A percentile compares a stretch with the other conserved stretches of the same genome.
phyloP scores from a whole-genome alignment of 2,888 invertebrate species.

The Apamea epomidion region DNA sequence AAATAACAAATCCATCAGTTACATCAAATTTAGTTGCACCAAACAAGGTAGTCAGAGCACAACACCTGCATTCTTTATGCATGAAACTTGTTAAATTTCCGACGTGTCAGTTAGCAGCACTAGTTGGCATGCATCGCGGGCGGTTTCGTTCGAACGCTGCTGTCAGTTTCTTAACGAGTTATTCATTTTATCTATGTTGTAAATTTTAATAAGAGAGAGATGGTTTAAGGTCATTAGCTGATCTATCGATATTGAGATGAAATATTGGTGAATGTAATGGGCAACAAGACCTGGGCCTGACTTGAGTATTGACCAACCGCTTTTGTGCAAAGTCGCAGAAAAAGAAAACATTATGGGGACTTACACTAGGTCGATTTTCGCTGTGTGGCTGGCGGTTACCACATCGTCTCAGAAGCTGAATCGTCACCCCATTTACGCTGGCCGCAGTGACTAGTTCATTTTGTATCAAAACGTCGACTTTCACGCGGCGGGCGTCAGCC shows the following conservation, averaged over 20 bases:
- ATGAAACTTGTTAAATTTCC: constrained; percentile 33
- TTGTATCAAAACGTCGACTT: too few relatives aligned
- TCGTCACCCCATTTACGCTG: too few relatives aligned
- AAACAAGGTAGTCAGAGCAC: not conserved
- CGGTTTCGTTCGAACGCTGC: not conserved
- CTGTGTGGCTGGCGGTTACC: too few relatives aligned
- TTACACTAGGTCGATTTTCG: too few relatives aligned
- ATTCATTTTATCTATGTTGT: not conserved
- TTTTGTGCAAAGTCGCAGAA: too few relatives aligned
- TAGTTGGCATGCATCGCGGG: constrained; percentile 5
- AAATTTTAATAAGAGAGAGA: not conserved
- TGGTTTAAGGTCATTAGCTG: not conserved
- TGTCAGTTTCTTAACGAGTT: constrained; percentile 4
- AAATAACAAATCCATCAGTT: not conserved
- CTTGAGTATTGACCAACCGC: too few relatives aligned
- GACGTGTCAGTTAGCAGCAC: not conserved
- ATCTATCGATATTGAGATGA: not conserved
- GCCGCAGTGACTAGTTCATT: too few relatives aligned
- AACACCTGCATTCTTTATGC: constrained; percentile 27
- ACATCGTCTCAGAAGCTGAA: too few relatives aligned
- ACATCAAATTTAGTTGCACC: not conserved
- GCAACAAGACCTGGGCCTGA: too few relatives aligned
- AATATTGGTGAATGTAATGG: not conserved
- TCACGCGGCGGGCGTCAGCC: too few relatives aligned
- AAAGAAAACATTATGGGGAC: too few relatives aligned